These are phyloP conservation scores for Heterotilapia buettikoferi DNA, from an alignment of 2,113 vertebrate genomes.

Conservation along the genomic window DNA sequence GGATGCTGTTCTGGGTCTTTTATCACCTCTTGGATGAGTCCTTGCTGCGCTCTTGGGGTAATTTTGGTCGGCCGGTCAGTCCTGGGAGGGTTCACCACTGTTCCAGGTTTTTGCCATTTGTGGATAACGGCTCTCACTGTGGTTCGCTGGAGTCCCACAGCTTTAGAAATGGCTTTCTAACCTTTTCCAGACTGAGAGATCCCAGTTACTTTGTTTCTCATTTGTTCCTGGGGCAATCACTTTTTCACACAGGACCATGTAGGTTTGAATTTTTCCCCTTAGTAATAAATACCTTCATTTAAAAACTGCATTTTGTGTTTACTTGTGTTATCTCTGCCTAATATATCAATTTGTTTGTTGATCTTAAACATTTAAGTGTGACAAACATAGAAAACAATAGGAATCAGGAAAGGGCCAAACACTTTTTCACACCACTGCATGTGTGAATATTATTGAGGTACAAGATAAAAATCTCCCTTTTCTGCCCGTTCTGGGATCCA, in stretches of 20 bases:
- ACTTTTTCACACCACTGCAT: background rate
- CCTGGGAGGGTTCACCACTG: background rate
- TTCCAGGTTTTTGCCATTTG: background rate
- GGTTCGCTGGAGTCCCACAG: background rate
- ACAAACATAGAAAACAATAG: background rate
- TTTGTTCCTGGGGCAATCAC: background rate
- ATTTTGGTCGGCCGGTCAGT: background rate
- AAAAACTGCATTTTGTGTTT: background rate
- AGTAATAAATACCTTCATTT: background rate
- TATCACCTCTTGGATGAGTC: background rate
- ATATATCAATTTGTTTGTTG: background rate
- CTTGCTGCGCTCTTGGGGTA: background rate
- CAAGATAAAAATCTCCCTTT: constrained; percentile 1
- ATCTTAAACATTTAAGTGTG: background rate
- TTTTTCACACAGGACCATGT: background rate
- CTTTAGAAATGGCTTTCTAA: background rate
- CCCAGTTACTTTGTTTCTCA: background rate
- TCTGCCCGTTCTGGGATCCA: background rate
- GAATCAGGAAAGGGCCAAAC: background rate
- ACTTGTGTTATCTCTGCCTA: background rate
- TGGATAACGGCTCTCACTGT: background rate
- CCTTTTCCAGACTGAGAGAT: background rate
- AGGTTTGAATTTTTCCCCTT: background rate
- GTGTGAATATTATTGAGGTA: constrained; percentile 15
- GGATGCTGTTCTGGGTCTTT: background rate